Evolutionary conservation across 1,140 invertebrate species (phyloP).

Genomic region (Anoplophora glabripennis): DNA sequence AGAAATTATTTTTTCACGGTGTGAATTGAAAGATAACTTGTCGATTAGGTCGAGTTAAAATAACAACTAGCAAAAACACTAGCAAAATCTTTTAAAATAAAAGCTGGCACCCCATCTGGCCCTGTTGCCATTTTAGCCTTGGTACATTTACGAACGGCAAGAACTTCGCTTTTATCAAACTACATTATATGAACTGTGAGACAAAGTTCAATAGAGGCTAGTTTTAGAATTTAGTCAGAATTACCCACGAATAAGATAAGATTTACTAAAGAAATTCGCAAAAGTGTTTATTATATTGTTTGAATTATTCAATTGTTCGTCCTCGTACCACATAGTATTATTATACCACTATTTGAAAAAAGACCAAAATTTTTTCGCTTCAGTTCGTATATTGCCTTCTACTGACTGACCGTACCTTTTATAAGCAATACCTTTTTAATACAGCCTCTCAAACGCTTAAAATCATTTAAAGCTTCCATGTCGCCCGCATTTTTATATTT

Average conservation of each 20-base stretch:
- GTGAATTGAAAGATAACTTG: no score
- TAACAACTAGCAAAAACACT: no score
- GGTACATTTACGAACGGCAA: no score
- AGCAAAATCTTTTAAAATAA: no score
- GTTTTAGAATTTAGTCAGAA: no score
- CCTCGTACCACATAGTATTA: not conserved
- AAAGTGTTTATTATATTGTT: not conserved
- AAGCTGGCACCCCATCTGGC: no score
- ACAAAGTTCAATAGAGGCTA: no score
- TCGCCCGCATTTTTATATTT: not conserved
- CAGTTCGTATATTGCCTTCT: not conserved
- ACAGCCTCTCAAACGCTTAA: not conserved
- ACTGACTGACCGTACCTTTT: not conserved
- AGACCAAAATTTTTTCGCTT: slow-evolving; percentile 2
- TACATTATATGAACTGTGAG: no score
- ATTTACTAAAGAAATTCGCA: slow-evolving; percentile 1
- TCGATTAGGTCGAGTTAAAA: no score
- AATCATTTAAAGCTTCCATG: slow-evolving; percentile 1
- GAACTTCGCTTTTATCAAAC: no score
- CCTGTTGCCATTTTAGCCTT: no score
- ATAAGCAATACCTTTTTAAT: slow-evolving; percentile 1
- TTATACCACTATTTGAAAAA: slow-evolving; percentile 3
- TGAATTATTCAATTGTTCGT: not conserved
- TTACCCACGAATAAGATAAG: not conserved
- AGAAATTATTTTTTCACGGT: no score